Evolutionary conservation across 2,113 vertebrate genomes (phyloP).

Genomic region (Leucoraja erinaceus): DNA sequence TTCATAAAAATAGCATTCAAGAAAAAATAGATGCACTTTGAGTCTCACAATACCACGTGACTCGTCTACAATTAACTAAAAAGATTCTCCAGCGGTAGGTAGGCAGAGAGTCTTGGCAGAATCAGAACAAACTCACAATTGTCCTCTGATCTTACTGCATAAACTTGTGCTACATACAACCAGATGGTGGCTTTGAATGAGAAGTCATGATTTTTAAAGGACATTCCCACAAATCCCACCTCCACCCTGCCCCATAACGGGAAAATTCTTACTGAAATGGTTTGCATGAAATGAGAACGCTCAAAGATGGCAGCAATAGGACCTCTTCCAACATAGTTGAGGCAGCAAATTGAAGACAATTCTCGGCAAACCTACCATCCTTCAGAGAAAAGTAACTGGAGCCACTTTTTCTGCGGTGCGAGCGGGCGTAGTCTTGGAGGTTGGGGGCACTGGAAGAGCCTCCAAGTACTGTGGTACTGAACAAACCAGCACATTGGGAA

Average conservation of each 20-base stretch:
- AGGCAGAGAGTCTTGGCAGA: too few relatives aligned
- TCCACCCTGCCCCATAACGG: not conserved
- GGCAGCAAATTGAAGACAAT: conserved; percentile 13
- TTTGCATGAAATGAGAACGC: not conserved
- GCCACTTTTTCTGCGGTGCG: conserved; percentile 92
- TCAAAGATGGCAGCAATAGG: not conserved
- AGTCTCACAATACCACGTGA: too few relatives aligned
- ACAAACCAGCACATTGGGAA: conserved; percentile 96
- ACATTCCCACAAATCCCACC: not conserved
- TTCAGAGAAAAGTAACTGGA: conserved; percentile 88
- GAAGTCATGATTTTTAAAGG: not conserved
- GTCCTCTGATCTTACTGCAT: not conserved
- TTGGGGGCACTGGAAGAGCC: conserved; percentile 98
- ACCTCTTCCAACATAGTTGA: not conserved
- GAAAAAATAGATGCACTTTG: too few relatives aligned
- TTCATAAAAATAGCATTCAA: not conserved
- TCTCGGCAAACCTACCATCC: conserved; percentile 81
- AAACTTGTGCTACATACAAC: not conserved
- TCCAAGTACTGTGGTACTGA: conserved; percentile 98
- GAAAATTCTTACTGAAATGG: conserved; percentile 3
- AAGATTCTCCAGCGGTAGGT: too few relatives aligned
- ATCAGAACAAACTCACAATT: not conserved
- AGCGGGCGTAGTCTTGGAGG: conserved; percentile 98
- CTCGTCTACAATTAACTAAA: too few relatives aligned
- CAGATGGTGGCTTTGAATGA: not conserved